Base-by-base conservation (phyloP, 2,888 invertebrate species). In the Fabriciana adippe region DNA sequence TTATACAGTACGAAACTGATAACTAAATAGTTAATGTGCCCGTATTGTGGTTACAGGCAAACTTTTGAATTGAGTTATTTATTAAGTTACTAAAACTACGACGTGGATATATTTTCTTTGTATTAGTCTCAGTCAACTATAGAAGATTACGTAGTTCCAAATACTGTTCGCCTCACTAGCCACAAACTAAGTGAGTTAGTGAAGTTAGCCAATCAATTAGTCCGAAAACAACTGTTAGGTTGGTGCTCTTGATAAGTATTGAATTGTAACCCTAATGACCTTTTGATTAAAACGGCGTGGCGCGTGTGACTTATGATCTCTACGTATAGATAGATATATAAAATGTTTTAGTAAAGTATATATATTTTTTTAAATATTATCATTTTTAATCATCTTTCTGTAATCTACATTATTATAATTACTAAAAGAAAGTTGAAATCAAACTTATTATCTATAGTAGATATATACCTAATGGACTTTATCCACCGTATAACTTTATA, bases 51-150 rank as follows among this genome's bases (percentile, higher is more conserved):
- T 47, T 63, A 63, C 18, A 53, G 47, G 15, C 64, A 51, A 56
- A 53, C 50, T 61, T 55, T 55, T 21, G 45, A 56, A 53, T 41
- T 41, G 26, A 48, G 16, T 26, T 48, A 18, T 51, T 54, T 47
- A 64, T 68, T 64, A 50, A 64, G 57, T 64, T 68, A 59, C 67
- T 54, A 11, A 14, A 47, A 53, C 53, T 59, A 59, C 47, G 4
- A 16, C 18, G 31, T 11, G 11, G 55, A 55, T 31, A 55, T 64
- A 64, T 64, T 68, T 68, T 68, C 64, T 68, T 68, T 68, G 50
- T 48, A 64, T 68, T 64, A 60, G 48, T 45, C 21, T 50, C 21
- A 50, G 15, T 48, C 54, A 64, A 60, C 48, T 60, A 47, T 15
- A 55, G 18, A 68, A 41, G 55, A 35, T 68, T 68, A n/a, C 41